Evolutionary conservation across 2,888 invertebrate genomes (phyloP).

Genomic region (Athalia circularis): DNA sequence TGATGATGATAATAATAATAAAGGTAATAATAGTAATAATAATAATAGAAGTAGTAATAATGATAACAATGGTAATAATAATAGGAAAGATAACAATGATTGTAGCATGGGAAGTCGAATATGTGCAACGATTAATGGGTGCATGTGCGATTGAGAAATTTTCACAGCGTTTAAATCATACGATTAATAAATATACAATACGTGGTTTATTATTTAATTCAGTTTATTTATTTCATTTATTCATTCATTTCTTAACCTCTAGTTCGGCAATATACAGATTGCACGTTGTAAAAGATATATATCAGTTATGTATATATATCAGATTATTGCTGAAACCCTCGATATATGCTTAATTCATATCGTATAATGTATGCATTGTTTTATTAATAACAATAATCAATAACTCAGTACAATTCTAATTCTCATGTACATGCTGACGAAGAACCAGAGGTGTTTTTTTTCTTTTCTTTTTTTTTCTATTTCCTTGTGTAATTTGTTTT

Average conservation of each 20-base stretch:
- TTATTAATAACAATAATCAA: conserved; percentile 13
- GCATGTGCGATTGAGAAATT: not conserved
- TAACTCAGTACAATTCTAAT: conserved; percentile 3
- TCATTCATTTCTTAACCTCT: not conserved
- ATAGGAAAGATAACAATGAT: not conserved
- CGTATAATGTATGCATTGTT: not conserved
- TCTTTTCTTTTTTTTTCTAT: no score
- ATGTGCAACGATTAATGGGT: not conserved
- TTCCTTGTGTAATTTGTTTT: no score
- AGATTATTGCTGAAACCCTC: conserved; percentile 42
- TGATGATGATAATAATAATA: conserved; percentile 8
- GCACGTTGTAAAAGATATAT: conserved; percentile 36
- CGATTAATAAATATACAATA: conserved; percentile 29
- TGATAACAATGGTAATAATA: not conserved
- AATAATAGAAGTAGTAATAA: not conserved
- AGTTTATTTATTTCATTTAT: conserved; percentile 19
- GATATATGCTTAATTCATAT: conserved; percentile 15
- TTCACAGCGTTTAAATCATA: conserved; percentile 10
- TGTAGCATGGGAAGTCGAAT: not conserved
- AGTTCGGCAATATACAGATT: conserved; percentile 4
- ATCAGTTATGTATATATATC: conserved; percentile 16
- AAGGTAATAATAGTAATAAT: conserved; percentile 11
- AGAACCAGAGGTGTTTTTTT: not conserved
- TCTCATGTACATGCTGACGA: not conserved
- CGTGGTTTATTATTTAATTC: conserved; percentile 5